Base-by-base conservation (phyloP, 2,113 vertebrate genomes). In the Grallaria varia region DNA sequence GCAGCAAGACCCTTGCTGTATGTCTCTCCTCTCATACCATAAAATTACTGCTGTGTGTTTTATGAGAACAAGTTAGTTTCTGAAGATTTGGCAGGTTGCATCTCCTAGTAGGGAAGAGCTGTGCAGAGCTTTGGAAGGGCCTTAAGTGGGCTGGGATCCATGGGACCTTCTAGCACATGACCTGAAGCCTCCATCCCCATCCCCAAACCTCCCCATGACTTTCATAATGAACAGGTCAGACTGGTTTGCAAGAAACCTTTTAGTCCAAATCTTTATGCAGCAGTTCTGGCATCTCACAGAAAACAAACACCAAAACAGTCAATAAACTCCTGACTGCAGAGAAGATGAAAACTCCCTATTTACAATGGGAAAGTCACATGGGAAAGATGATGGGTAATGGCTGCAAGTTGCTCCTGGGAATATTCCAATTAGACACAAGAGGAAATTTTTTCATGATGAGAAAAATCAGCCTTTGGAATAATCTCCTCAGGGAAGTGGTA, bases 181-280 rank as follows among this genome's bases (percentile, higher is more conserved):
- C n/a, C n/a, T 64, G 17, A 52, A 62, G 4, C 44, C 68, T 47
- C 21, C 56, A 27, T 13, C 27, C 17, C 25, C 50, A 19, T 40
- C 30, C 49, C 19, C 1, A 0, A 71, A 55, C 53, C 40, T 73
- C 31, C 37, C 21, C 35, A 49, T 27, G 15, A 35, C 49, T 64
- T 60, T 60, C 0, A 0, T 15, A 64, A 30, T 0, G 1, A 73
- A 63, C n/a, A 10, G 40, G 9, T 76, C 45, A 31, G 3, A 9
- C 17, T 37, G 50, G 80, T 63, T 56, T 11, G 42, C 42, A 67
- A 55, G 47, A 56, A 87, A 42, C 12, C 14, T 75, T 79, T 49
- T 12, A 9, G 24, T 25, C 22, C 14, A 66, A 81, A 45, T 58
- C 28, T 80, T 24, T 37, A 31, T 0, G 0, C 0, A 33, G 19